These are phyloP conservation scores for Oriolus oriolus DNA, from an alignment of 2,113 vertebrate genomes.

Conservation along the genomic window DNA sequence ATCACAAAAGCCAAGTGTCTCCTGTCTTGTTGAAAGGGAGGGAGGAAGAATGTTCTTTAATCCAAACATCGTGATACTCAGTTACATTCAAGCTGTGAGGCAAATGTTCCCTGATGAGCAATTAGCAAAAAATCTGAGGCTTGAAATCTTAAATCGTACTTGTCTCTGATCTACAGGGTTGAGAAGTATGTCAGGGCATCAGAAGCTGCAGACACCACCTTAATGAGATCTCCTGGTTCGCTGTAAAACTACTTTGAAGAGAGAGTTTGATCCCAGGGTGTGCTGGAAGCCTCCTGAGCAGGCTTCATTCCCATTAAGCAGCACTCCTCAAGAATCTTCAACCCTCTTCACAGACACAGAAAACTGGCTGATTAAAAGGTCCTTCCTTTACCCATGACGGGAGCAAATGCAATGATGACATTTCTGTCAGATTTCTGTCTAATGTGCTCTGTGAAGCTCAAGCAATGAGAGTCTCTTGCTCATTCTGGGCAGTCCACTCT, in stretches of 20 bases:
- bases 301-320: not conserved
- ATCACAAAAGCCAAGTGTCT: not conserved
- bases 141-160: not conserved
- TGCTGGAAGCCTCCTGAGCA: not conserved
- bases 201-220: not conserved
- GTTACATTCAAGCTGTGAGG: constrained; percentile 24
- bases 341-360: not conserved
- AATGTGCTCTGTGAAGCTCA: not conserved
- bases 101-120: constrained; percentile 36
- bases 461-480: not conserved
- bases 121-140: constrained; percentile 43
- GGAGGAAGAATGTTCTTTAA: not conserved
- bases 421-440: not conserved
- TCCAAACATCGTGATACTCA: not conserved
- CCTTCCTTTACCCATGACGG: not conserved
- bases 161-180: not conserved
- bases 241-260: not conserved
- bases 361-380: not conserved
- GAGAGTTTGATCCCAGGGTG: not conserved
- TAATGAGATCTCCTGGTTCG: constrained; percentile 7
- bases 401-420: not conserved
- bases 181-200: not conserved
- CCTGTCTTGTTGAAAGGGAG: not conserved
- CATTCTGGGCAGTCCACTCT: not conserved
- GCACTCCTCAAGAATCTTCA: not conserved